phyloP scores from a whole-genome alignment of 2,888 invertebrate genomes.

The Hesperia comma region DNA sequence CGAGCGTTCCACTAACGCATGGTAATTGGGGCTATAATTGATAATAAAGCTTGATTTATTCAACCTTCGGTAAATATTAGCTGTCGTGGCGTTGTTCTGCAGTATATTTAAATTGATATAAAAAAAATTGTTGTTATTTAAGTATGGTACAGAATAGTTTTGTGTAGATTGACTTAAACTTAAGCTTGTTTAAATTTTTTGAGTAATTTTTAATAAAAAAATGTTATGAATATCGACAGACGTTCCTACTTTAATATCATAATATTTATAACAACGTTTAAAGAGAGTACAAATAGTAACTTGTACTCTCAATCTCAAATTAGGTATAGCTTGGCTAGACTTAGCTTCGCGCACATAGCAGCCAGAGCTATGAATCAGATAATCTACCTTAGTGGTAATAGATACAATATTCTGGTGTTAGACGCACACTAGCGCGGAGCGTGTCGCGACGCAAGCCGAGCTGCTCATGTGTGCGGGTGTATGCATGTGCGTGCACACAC shows the following conservation, averaged over 20 bases:
- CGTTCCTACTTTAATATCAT: no score
- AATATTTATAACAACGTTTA: no score
- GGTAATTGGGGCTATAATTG: constrained; percentile 20
- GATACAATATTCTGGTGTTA: constrained; percentile 46
- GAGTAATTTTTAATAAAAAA: no score
- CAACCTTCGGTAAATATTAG: constrained; percentile 5
- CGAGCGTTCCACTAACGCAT: constrained; percentile 20
- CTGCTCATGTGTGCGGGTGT: constrained; percentile 51
- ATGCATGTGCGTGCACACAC: constrained; percentile 51
- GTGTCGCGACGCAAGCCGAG: constrained; percentile 42
- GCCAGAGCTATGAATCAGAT: constrained; percentile 70
- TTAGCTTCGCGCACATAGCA: constrained; percentile 55
- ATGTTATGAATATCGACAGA: no score
- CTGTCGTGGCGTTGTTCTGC: neutral
- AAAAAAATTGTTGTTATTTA: no score
- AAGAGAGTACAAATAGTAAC: neutral
- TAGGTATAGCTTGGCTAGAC: constrained; percentile 23
- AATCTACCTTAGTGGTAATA: constrained; percentile 50
- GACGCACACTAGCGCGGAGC: constrained; percentile 40
- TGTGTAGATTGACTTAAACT: no score
- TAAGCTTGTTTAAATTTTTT: no score
- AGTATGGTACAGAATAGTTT: no score
- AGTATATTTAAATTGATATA: no score
- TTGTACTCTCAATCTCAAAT: constrained; percentile 19
- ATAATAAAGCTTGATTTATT: constrained; percentile 20